These are phyloP conservation scores for Styela plicata DNA, from an alignment of 23 tunicate genomes.

Conservation along the genomic window DNA sequence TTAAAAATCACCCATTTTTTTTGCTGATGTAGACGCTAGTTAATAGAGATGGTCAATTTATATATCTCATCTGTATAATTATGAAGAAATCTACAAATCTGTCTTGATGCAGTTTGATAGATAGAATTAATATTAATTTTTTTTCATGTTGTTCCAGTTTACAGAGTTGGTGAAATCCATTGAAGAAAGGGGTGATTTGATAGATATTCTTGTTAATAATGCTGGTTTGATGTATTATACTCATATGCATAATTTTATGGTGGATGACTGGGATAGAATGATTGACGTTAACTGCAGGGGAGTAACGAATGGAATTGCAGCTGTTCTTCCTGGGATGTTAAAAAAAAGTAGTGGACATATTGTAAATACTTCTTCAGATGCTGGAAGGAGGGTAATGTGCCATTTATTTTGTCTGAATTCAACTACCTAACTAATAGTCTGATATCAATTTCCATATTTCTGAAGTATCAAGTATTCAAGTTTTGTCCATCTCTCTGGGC, in stretches of 20 bases:
- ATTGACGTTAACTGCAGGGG: conserved; percentile 86
- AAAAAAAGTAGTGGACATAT: conserved; percentile 59
- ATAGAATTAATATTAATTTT: neutral
- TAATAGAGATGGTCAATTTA: neutral
- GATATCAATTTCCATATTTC: too few relatives aligned
- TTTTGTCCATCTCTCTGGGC: too few relatives aligned
- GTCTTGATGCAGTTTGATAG: neutral
- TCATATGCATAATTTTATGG: conserved; percentile 54
- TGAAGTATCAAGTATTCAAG: too few relatives aligned
- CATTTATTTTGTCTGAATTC: too few relatives aligned
- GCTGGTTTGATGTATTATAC: conserved; percentile 91
- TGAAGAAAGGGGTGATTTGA: conserved; percentile 43
- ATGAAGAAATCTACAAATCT: neutral
- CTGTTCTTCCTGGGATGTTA: conserved; percentile 80
- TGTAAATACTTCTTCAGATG: conserved; percentile 88
- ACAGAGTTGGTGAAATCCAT: conserved; percentile 31
- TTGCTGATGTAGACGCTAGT: neutral
- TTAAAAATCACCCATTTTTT: neutral
- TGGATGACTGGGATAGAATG: conserved; percentile 85
- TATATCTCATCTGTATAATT: neutral
- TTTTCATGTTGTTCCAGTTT: conserved; percentile 32
- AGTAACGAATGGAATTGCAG: conserved; percentile 72
- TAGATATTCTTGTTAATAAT: conserved; percentile 81
- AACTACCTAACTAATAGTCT: too few relatives aligned
- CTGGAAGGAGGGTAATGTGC: conserved; percentile 61